Conservation (phyloP, 2,113 vertebrate genomes). For the Osmerus mordax region DNA sequence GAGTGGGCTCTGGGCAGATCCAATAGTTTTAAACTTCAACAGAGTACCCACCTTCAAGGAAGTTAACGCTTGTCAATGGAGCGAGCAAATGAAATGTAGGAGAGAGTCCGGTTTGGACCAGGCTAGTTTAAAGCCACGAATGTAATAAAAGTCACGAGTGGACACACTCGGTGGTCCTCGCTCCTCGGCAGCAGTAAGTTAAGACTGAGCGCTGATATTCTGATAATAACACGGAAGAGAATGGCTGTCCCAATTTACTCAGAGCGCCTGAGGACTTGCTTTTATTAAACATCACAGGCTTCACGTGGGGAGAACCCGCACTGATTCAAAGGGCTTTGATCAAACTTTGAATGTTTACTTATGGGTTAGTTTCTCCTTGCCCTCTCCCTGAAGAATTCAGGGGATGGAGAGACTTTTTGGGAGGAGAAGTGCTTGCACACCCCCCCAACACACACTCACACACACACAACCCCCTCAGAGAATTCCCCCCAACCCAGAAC, state of each 20-base stretch:
- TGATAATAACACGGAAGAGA: neutral
- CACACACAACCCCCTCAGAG: neutral
- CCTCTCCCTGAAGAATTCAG: slow-evolving; percentile 27
- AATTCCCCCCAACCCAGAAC: slow-evolving; percentile 14
- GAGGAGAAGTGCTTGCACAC: slow-evolving; percentile 3
- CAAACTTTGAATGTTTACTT: slow-evolving; percentile 44
- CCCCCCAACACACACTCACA: neutral
- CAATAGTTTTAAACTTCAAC: too few species aligned
- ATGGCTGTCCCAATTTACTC: slow-evolving; percentile 1
- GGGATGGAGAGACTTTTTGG: slow-evolving; percentile 1
- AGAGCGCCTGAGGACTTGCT: slow-evolving; percentile 7
- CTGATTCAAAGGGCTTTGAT: slow-evolving; percentile 32
- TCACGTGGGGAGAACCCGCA: slow-evolving; percentile 9
- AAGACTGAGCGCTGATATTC: too few species aligned
- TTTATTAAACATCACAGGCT: slow-evolving; percentile 18
- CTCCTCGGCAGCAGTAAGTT: too few species aligned
- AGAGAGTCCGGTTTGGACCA: too few species aligned
- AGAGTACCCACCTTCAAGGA: too few species aligned
- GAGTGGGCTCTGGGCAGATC: too few species aligned
- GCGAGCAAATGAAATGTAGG: too few species aligned
- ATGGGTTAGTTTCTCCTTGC: neutral
- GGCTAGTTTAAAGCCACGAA: too few species aligned
- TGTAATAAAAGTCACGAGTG: too few species aligned
- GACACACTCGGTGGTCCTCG: too few species aligned
- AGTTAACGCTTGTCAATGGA: too few species aligned